Conservation (phyloP, 2,113 vertebrate genomes). For the Opisthocomus hoazin region DNA sequence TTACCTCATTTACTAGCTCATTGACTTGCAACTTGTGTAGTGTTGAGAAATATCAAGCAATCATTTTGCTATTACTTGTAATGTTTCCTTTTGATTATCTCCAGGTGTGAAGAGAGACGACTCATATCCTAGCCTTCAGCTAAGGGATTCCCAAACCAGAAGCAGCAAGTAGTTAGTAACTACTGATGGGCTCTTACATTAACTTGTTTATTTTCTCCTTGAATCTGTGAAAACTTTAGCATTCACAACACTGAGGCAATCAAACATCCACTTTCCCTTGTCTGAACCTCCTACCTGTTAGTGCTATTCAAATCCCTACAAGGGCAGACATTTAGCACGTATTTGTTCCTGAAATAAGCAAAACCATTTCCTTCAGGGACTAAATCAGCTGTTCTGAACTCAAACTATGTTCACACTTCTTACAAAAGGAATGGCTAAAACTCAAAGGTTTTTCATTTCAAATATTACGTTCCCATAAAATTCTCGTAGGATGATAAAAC, state of each 20-base stretch:
- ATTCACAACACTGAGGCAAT: background rate
- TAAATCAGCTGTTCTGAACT: background rate
- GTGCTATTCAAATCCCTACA: background rate
- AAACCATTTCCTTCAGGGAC: background rate
- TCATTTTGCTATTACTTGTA: background rate
- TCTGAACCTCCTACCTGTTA: background rate
- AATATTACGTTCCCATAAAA: background rate
- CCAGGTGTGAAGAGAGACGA: background rate
- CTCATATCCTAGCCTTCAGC: background rate
- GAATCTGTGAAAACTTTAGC: background rate
- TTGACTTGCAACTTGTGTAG: background rate
- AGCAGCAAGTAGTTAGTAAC: background rate
- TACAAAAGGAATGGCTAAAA: background rate
- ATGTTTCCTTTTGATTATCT: background rate
- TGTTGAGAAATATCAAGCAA: background rate
- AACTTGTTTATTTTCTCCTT: background rate
- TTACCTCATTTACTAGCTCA: background rate
- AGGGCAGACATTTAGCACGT: background rate
- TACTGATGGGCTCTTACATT: background rate
- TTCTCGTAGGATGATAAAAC: background rate
- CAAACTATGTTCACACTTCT: background rate
- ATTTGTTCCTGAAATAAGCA: background rate
- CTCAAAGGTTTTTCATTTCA: background rate
- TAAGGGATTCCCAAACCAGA: background rate
- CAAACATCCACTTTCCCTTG: background rate